These are phyloP conservation scores for Dendrolimus houi DNA, from an alignment of 2,888 invertebrate genomes.

Conservation along the genomic window DNA sequence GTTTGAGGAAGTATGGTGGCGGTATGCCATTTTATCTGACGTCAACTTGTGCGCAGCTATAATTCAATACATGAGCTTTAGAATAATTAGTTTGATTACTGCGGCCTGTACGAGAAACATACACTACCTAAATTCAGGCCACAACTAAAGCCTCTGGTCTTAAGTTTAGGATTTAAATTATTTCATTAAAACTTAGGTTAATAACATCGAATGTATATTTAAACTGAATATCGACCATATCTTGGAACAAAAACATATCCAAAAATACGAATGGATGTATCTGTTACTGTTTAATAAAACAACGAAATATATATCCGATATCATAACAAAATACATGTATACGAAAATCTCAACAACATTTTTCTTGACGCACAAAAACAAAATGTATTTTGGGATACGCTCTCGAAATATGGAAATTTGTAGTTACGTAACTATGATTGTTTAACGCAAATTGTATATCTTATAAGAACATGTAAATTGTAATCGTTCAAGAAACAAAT, in stretches of 20 bases:
- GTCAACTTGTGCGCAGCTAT: too few species aligned
- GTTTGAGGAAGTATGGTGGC: too few species aligned
- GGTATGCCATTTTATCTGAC: too few species aligned
- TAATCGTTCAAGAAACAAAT: slow-evolving; percentile 61
- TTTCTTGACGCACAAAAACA: slow-evolving; percentile 40
- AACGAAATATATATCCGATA: slow-evolving; percentile 34
- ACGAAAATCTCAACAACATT: slow-evolving; percentile 47
- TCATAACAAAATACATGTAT: slow-evolving; percentile 52
- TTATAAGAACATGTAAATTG: slow-evolving; percentile 62
- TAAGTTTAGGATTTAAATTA: slow-evolving; percentile 6
- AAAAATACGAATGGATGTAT: slow-evolving; percentile 38
- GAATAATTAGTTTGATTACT: too few species aligned
- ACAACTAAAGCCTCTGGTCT: background rate
- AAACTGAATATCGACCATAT: slow-evolving; percentile 49
- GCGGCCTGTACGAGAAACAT: background rate
- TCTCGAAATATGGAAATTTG: slow-evolving; percentile 47
- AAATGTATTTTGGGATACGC: slow-evolving; percentile 45
- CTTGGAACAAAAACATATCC: slow-evolving; percentile 66
- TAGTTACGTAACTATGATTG: slow-evolving; percentile 37
- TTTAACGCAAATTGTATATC: slow-evolving; percentile 59
- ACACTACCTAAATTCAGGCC: too few species aligned
- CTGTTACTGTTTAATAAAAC: slow-evolving; percentile 41
- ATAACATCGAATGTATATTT: slow-evolving; percentile 20
- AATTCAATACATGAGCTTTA: too few species aligned
- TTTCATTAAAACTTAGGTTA: slow-evolving; percentile 4